Evolutionary conservation across 2,797 vertebrate genomes (phyloP).

Genomic region (Sebastes jordani): DNA sequence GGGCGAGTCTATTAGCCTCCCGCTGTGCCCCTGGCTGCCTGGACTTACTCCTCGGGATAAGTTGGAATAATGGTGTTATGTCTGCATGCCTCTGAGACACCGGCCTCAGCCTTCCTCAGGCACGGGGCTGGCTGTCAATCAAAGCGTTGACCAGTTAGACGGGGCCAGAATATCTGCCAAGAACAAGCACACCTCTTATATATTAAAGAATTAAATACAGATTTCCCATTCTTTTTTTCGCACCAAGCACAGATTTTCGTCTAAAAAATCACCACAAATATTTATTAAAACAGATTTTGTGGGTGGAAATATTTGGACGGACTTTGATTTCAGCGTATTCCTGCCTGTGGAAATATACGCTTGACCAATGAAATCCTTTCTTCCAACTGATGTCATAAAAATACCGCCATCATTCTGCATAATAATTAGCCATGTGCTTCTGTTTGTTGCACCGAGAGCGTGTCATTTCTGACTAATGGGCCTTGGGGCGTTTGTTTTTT

Average conservation of each 20-base stretch:
- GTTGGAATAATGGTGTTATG: conserved; percentile 72
- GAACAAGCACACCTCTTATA: neutral
- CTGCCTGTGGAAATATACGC: no score
- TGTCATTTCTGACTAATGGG: no score
- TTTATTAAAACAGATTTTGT: no score
- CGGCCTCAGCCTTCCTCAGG: conserved; percentile 38
- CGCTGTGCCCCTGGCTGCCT: conserved; percentile 73
- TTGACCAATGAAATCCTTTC: no score
- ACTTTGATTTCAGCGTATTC: no score
- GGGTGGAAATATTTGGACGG: no score
- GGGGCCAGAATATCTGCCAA: neutral
- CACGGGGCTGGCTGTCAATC: conserved; percentile 56
- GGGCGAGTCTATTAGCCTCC: conserved; percentile 81
- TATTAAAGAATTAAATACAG: conserved; percentile 3
- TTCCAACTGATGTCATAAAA: no score
- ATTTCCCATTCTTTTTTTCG: neutral
- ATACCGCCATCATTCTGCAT: no score
- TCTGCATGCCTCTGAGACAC: conserved; percentile 62
- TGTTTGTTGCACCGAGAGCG: no score
- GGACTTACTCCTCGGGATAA: conserved; percentile 75
- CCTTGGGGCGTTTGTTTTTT: no score
- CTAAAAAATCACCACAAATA: rapidly evolving
- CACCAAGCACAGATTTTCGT: no score
- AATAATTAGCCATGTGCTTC: no score
- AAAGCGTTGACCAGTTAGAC: conserved; percentile 35